phyloP scores from a whole-genome alignment of 2,113 vertebrate species.

The Alaudala cheleensis region DNA sequence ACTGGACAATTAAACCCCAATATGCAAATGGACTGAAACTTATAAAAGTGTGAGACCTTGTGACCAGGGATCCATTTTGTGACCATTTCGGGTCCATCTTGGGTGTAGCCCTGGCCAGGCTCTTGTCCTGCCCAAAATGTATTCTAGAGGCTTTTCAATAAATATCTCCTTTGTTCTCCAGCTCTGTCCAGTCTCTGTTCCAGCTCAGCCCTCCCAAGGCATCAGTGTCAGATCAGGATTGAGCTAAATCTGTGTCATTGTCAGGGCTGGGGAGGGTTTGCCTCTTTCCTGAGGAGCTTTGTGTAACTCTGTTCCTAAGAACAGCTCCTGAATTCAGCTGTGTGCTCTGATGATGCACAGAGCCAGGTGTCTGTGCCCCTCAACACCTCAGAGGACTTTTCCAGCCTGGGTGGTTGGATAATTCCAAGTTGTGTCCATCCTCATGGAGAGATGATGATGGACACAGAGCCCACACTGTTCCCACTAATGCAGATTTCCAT shows the following conservation, averaged over 20 bases:
- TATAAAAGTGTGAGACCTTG: no score
- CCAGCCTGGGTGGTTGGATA: not conserved
- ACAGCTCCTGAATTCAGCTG: not conserved
- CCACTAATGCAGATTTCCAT: not conserved
- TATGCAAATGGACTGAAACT: no score
- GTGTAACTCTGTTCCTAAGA: not conserved
- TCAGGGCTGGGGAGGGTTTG: not conserved
- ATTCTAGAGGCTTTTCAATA: no score
- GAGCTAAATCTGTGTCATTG: not conserved
- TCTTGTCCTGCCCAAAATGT: no score
- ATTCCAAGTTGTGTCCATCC: not conserved
- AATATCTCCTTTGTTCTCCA: no score
- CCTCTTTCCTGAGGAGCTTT: not conserved
- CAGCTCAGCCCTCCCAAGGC: no score
- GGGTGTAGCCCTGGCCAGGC: no score
- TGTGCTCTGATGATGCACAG: not conserved
- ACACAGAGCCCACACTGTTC: not conserved
- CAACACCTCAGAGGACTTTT: not conserved
- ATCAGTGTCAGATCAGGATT: not conserved
- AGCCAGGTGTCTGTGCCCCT: not conserved
- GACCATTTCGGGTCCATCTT: no score
- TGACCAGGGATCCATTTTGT: no score
- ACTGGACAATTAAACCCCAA: no score
- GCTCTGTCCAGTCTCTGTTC: no score
- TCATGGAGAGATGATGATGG: no score